These are phyloP conservation scores for Ericerus pela DNA, from an alignment of 1,140 invertebrate species.

Conservation along the genomic window DNA sequence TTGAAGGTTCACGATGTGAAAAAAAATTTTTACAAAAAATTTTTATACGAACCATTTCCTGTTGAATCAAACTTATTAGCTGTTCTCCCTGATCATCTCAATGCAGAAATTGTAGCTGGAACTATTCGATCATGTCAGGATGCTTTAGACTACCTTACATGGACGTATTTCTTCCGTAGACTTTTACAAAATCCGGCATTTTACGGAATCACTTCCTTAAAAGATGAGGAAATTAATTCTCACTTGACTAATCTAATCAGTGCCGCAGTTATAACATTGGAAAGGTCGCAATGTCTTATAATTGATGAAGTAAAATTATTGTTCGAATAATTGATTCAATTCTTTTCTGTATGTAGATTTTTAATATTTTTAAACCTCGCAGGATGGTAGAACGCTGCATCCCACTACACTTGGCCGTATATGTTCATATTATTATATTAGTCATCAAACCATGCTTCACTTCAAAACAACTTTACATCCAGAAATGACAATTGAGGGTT, in stretches of 20 bases:
- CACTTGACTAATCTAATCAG: constrained; percentile 65
- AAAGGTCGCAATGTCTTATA: constrained; percentile 58
- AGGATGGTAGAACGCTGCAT: constrained; percentile 53
- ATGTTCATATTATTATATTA: constrained; percentile 94
- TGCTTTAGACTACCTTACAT: constrained; percentile 91
- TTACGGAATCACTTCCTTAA: constrained; percentile 67
- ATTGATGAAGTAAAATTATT: constrained; percentile 34
- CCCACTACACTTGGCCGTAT: constrained; percentile 84
- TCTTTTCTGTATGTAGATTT: background rate
- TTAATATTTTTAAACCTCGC: background rate
- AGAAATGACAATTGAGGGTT: constrained; percentile 50
- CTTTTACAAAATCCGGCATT: constrained; percentile 87
- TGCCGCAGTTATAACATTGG: constrained; percentile 51
- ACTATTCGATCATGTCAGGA: constrained; percentile 87
- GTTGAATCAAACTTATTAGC: constrained; percentile 88
- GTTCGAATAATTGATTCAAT: background rate
- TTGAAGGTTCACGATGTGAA: constrained; percentile 77
- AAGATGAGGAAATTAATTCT: constrained; percentile 54
- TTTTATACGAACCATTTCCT: constrained; percentile 97
- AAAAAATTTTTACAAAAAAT: constrained; percentile 99
- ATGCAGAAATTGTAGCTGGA: constrained; percentile 76
- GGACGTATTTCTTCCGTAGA: constrained; percentile 91
- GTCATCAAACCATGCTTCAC: constrained; percentile 74
- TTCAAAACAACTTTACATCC: constrained; percentile 54
- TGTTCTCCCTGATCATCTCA: constrained; percentile 90